A percentile compares a stretch with the other conserved stretches of the same genome.
phyloP scores from a whole-genome alignment of 2,113 vertebrate species.

The Myiozetetes cayanensis region DNA sequence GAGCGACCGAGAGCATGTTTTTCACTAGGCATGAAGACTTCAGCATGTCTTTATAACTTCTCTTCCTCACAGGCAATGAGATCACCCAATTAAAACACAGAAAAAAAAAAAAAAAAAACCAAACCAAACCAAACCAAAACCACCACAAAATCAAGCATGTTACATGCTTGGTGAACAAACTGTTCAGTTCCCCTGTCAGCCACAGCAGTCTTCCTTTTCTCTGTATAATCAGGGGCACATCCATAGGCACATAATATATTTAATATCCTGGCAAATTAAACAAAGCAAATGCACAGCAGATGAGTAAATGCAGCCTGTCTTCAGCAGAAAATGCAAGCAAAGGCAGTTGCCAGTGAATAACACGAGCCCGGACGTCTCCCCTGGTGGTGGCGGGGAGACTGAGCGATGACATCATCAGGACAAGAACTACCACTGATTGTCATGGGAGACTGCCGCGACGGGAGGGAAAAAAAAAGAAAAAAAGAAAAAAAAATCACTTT shows the following conservation, averaged over 20 bases:
- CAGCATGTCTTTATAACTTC: neutral
- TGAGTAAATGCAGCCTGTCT: neutral
- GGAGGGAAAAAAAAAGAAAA: neutral
- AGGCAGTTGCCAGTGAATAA: neutral
- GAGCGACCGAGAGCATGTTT: neutral
- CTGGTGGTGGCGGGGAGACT: neutral
- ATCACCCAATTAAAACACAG: neutral
- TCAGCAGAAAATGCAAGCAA: neutral
- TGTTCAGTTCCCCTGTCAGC: neutral
- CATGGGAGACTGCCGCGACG: neutral
- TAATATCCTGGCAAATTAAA: neutral
- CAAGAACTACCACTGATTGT: neutral
- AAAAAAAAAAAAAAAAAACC: no score
- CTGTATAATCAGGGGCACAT: neutral
- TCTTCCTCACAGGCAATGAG: neutral
- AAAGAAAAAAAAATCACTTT: neutral
- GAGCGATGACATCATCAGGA: neutral
- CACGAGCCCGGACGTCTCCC: accelerated
- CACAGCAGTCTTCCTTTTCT: neutral
- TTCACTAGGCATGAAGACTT: neutral
- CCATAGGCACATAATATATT: neutral
- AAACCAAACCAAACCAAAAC: no score
- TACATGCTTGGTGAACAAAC: neutral
- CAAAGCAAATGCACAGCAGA: neutral
- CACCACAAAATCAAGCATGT: neutral